phyloP scores from a whole-genome alignment of 2,113 vertebrate genomes.

The Zeus faber region DNA sequence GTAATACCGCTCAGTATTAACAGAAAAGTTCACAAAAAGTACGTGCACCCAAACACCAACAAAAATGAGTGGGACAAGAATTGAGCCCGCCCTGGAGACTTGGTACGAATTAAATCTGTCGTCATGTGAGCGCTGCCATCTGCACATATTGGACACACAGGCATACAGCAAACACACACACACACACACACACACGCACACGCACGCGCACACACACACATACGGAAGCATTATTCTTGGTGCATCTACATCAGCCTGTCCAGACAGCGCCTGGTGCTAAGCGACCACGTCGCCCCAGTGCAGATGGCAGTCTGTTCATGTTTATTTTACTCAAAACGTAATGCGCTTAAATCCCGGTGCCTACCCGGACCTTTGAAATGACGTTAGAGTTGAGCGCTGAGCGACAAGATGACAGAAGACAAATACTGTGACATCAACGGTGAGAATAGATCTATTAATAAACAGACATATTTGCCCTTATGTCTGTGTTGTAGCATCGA shows the following conservation, averaged over 20 bases:
- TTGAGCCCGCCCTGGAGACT: slow-evolving; percentile 28
- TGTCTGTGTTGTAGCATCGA: no score
- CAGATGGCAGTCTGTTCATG: slow-evolving; percentile 71
- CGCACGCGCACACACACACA: slow-evolving; percentile 23
- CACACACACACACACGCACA: slow-evolving; percentile 15
- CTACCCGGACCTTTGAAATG: slow-evolving; percentile 43
- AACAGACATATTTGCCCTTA: no score
- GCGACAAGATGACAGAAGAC: background rate
- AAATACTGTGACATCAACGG: background rate
- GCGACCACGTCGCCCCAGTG: slow-evolving; percentile 64
- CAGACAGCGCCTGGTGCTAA: slow-evolving; percentile 58
- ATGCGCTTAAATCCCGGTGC: slow-evolving; percentile 62
- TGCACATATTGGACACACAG: slow-evolving; percentile 34
- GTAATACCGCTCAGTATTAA: no score
- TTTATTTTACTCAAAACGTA: slow-evolving; percentile 72
- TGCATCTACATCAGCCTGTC: slow-evolving; percentile 44
- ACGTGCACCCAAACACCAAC: no score
- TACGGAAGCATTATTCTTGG: slow-evolving; percentile 34
- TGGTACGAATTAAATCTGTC: slow-evolving; percentile 51
- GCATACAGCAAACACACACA: slow-evolving; percentile 22
- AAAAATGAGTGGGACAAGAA: no score
- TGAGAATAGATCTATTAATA: background rate
- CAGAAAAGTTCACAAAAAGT: no score
- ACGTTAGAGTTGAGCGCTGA: no score
- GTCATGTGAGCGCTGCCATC: slow-evolving; percentile 46